Base-by-base conservation (phyloP, 2,888 invertebrate genomes). In the Unio delphinus region DNA sequence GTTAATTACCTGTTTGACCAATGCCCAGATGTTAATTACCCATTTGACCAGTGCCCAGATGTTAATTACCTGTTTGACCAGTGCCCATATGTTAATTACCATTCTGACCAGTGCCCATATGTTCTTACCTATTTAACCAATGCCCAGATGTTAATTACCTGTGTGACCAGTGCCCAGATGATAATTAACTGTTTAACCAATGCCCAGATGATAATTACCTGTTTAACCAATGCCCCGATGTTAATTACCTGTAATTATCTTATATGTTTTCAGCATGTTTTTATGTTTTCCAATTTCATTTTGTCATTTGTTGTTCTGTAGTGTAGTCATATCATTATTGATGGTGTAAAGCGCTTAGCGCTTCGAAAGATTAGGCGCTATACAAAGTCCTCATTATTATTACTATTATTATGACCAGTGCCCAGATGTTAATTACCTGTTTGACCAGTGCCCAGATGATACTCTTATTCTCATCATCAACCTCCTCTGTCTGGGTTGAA, bases 381-480 rank as follows among this genome's bases (percentile, higher is more conserved):
- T 23, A 23, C 23, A 23, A 23, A 23, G 23, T 23, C 92, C 88
- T 95, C 95, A 97, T 23, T 23, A 23, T 23, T 23, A 23, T 23
- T 23, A 23, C 23, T 23, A 23, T 23, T 23, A 23, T 23, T 23
- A 23, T 23, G 85, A 98, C 92, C 58, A 98, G 92, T 88, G 95
- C 95, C 97, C 98, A 98, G 83, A 61, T 54, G 20, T 60, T 3
- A 59, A 79, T 68, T 67, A 91, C 91, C 92, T 98, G 98, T 90
- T 98, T 98, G 85, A 98, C 92, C 58, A 98, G 92, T 88, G 95
- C 95, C 97, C 98, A 98, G 83, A 98, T 94, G 61, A 98, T 92
- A 26, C 96, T 96, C 90, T 97, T 97, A 91, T 98, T 96, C 90
- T 98, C 97, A 70, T 98, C 97, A 0, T 95, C 95, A 30, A 98